Base-by-base conservation (phyloP, 2,113 vertebrate species). In the Baryphthengus martii region DNA sequence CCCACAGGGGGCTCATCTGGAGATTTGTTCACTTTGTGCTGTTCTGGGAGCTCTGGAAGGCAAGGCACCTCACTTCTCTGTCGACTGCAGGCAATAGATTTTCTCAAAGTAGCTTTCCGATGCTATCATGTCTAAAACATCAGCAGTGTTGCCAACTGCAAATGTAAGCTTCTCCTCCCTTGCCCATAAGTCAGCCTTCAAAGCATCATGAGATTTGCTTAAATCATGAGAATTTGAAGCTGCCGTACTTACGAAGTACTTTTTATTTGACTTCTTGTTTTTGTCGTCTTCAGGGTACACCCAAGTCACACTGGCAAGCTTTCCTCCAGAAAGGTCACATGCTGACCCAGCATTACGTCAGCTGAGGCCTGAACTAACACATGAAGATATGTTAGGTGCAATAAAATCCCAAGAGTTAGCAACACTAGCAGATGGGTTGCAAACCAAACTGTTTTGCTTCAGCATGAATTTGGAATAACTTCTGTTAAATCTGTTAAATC, bases 261-360 rank as follows among this genome's bases (percentile, higher is more conserved):
- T 91, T 77, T 91, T 65, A 59, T 83, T 77, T 80, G 68, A 95
- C 90, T 96, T 96, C 96, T 96, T 93, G 92, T 95, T 97, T 96
- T 86, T 72, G 70, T n/a, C 10, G 1, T 76, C 88, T 93, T 92
- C 6, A 23, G 92, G 62, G 68, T 96, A 84, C 86, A 95, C 88
- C 85, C 92, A 81, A 90, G 88, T 96, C 95, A 97, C 90, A 68
- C 56, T 93, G 92, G 26, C 61, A 76, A 84, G 44, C 45, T 78
- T 93, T 95, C 53, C 73, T 92, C 70, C 62, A 61, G 21, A 63
- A 79, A 45, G 72, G 77, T 96, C 96, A 97, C 93, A 89, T 92
- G 95, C 45, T 90, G 70, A 28, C 83, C 79, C 86, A 81, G 62
- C 18, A 45, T 95, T 90, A 89, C 88, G 91, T 88, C 90, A 94